Conservation (phyloP, 2,888 invertebrate genomes). For the Drosophila mimetica region DNA sequence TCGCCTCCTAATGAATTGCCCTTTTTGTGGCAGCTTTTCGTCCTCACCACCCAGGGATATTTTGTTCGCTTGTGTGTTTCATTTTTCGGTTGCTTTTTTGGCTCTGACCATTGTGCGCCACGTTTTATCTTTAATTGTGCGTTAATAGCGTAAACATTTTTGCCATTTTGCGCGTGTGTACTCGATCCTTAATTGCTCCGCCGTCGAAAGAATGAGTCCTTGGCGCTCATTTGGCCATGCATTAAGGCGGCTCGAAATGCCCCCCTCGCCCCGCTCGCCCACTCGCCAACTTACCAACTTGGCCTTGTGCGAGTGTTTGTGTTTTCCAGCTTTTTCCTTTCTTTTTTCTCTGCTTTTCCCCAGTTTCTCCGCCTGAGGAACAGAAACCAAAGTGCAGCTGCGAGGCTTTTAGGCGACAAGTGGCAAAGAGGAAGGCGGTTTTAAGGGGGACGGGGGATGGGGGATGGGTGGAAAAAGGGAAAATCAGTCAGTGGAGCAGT, state of each 20-base stretch:
- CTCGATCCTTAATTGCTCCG: conserved; percentile 36
- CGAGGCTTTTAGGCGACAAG: conserved; percentile 44
- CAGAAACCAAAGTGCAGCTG: conserved; percentile 33
- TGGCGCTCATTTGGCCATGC: conserved; percentile 65
- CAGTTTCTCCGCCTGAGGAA: neutral
- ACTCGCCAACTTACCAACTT: conserved; percentile 7
- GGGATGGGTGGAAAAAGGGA: too few species aligned
- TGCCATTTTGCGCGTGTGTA: conserved; percentile 42
- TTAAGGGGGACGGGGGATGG: too few species aligned
- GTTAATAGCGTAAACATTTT: conserved; percentile 78
- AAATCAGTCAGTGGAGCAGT: neutral
- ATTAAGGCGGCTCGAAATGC: conserved; percentile 49
- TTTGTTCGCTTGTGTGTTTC: neutral
- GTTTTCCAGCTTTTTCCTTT: conserved; percentile 4
- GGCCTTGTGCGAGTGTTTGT: conserved; percentile 20
- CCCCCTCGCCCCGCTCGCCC: conserved; percentile 3
- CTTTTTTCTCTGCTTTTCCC: neutral
- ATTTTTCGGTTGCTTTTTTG: neutral
- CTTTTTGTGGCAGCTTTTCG: conserved; percentile 38
- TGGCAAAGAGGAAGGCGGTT: conserved; percentile 16
- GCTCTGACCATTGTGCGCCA: conserved; percentile 33
- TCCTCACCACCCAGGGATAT: neutral
- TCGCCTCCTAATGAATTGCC: conserved; percentile 68
- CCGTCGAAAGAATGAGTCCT: conserved; percentile 59
- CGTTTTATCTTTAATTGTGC: conserved; percentile 77